Evolutionary conservation across 2,113 vertebrate genomes (phyloP).

Genomic region (Passer domesticus): DNA sequence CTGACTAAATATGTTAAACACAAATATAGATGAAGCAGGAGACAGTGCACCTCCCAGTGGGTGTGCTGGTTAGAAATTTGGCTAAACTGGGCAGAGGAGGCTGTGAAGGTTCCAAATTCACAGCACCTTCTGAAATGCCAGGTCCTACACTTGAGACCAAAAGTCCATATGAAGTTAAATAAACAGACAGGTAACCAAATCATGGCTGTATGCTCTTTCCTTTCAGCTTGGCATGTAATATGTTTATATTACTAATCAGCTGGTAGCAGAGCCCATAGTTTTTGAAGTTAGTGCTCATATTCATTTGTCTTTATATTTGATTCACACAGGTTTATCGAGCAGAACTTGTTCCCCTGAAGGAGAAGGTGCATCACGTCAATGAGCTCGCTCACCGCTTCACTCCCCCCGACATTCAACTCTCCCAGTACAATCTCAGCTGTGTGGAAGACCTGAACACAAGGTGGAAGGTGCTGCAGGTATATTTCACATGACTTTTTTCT

Average conservation of each 20-base stretch:
- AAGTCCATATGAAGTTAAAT: background rate
- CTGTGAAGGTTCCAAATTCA: background rate
- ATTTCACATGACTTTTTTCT: background rate
- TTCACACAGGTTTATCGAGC: conserved; percentile 84
- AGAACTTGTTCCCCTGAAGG: conserved; percentile 87
- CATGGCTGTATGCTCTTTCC: rapidly evolving
- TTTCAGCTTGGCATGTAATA: background rate
- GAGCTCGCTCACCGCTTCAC: conserved; percentile 84
- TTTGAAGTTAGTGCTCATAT: background rate
- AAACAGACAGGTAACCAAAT: background rate
- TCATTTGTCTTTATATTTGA: background rate
- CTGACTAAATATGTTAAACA: rapidly evolving
- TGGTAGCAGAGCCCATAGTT: background rate
- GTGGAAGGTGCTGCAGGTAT: conserved; percentile 95
- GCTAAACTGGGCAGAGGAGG: background rate
- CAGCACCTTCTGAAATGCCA: background rate
- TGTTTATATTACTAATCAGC: background rate
- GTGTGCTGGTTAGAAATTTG: background rate
- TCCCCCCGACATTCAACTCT: conserved; percentile 84
- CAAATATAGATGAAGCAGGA: background rate
- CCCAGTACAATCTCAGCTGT: conserved; percentile 84
- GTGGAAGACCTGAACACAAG: conserved; percentile 91
- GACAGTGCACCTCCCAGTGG: background rate
- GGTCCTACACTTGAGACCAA: background rate
- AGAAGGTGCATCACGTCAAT: conserved; percentile 88